These are phyloP conservation scores for Girardinus metallicus DNA, from an alignment of 2,797 vertebrate species.

Conservation along the genomic window DNA sequence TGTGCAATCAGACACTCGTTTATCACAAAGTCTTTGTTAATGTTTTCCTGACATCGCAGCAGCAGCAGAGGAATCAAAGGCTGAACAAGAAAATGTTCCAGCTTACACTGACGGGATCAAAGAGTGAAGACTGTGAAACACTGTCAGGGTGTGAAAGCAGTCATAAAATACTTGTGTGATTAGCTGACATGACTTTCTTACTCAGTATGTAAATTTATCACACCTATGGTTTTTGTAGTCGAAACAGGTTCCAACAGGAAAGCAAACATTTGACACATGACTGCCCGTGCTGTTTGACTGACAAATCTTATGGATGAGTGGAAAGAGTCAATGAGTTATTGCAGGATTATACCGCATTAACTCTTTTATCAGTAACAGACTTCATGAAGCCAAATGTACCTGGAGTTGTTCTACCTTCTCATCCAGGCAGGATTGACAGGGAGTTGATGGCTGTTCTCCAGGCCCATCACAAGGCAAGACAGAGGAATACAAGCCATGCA, in stretches of 20 bases:
- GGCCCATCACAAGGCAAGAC: not conserved
- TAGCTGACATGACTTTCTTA: not conserved
- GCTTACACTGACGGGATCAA: not conserved
- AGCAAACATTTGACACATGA: not conserved
- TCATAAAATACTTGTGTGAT: not conserved
- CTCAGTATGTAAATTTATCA: not conserved
- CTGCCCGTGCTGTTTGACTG: not conserved
- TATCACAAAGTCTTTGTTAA: constrained; percentile 32
- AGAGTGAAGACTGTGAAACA: not conserved
- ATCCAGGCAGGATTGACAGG: not conserved
- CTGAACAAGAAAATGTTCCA: not conserved
- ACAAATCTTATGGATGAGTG: not conserved
- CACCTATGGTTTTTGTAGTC: not conserved
- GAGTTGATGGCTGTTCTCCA: not conserved
- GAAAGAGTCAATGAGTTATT: not conserved
- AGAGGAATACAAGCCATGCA: not conserved
- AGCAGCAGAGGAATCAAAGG: not conserved
- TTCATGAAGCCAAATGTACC: not conserved
- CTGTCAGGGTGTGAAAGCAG: not conserved
- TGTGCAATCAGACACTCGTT: constrained; percentile 30
- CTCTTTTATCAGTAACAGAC: not conserved
- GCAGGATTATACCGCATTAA: not conserved
- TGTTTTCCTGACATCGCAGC: constrained; percentile 29
- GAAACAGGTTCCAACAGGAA: not conserved
- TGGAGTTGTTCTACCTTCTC: not conserved